phyloP scores from a whole-genome alignment of 2,888 invertebrate species.

The Polylopha cassiicola region DNA sequence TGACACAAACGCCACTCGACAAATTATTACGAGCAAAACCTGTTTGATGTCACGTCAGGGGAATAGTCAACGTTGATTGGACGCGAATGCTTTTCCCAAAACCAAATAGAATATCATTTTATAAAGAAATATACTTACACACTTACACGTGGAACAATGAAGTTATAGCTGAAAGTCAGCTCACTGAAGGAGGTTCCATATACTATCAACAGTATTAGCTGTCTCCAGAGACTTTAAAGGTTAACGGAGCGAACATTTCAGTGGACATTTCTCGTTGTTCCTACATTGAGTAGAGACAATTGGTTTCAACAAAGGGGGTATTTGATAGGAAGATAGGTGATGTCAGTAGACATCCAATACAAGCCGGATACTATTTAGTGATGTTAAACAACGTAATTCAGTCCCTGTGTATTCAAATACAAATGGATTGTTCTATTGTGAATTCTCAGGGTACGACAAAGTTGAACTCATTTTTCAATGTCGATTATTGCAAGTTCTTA shows the following conservation, averaged over 20 bases:
- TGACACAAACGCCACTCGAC: conserved; percentile 11
- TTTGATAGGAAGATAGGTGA: conserved; percentile 3
- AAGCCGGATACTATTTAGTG: neutral
- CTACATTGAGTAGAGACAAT: conserved; percentile 1
- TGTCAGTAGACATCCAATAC: neutral
- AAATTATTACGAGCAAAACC: conserved; percentile 11
- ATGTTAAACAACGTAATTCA: neutral
- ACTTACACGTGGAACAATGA: too few relatives aligned
- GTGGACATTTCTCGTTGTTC: neutral
- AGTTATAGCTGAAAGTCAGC: too few relatives aligned
- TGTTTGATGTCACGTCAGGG: conserved; percentile 17
- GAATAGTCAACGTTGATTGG: conserved; percentile 15
- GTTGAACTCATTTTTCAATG: too few relatives aligned
- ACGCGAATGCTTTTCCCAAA: conserved; percentile 14
- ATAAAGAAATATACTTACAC: conserved; percentile 10
- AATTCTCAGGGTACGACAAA: too few relatives aligned
- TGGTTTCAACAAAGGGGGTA: conserved; percentile 6
- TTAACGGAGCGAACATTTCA: neutral
- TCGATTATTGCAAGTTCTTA: too few relatives aligned
- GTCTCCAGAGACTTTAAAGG: neutral
- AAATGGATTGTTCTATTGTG: too few relatives aligned
- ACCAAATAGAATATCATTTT: neutral
- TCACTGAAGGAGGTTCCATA: too few relatives aligned
- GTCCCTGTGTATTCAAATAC: too few relatives aligned
- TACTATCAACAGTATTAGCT: neutral